Evolutionary conservation across 2,113 vertebrate genomes (phyloP), one percentile per base, ranked within the genome.

Genomic region (Canis aureus): DNA sequence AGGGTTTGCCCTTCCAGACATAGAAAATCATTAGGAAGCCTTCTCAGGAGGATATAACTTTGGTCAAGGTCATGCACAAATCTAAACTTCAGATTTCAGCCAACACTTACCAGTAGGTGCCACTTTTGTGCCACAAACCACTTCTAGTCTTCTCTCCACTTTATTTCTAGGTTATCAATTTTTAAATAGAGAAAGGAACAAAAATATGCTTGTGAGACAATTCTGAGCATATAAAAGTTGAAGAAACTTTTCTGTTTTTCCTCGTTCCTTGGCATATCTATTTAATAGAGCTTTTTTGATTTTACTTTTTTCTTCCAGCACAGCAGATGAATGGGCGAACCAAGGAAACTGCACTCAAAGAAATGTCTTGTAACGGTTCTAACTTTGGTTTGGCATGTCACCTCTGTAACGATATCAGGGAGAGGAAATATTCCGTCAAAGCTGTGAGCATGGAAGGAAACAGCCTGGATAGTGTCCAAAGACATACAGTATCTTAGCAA

Each of bases 111-210:
- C 98, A 98, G 96, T 69, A 95, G 96, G 98, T 97, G 97, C 98
- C 97, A 98, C 94, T 98, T 98, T 98, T 96, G 98, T 96, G 97
- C 97, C 95, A 94, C 95, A 92, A 98, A 98, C 71, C 76, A 0
- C 43, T 96, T 95, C 94, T 86, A 67, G 97, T 96, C 89, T 78
- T 94, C 73, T 92, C 85, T 66, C 35, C 60, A 96, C 97, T 98
- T 98, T 97, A 89, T 97, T 98, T 98, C 91, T 98, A 97, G 98
- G 97, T 98, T 98, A 99, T 98, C 97, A 98, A 98, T 98, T 98
- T 98, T 99, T 98, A 98, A 99, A 97, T 84, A 97, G 96, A 98
- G 89, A 88, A 97, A 98, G 94, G 94, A 93, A 93, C 73, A 84
- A 97, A 98, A 97, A 97, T 98, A 62, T 85, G 95, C 97, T 98